These are phyloP conservation scores for Delichon dasypus DNA, from an alignment of 2,797 vertebrate species.

Conservation along the genomic window DNA sequence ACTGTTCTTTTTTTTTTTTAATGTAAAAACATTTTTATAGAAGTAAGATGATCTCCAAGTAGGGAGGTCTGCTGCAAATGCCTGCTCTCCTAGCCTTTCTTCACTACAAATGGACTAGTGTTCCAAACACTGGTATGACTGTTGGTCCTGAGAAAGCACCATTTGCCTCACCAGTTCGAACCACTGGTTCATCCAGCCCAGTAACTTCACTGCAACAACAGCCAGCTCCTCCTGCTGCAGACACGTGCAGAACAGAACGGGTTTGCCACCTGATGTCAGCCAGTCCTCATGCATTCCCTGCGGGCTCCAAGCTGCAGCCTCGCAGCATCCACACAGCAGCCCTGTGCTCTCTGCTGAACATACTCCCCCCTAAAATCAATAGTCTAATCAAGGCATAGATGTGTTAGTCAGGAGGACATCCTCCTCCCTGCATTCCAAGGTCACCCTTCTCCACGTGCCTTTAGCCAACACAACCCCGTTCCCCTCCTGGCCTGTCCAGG, in stretches of 20 bases:
- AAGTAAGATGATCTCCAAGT: background rate
- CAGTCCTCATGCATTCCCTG: rapidly evolving
- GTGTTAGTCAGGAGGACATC: background rate
- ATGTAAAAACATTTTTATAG: background rate
- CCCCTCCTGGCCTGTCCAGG: rapidly evolving
- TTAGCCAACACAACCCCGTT: background rate
- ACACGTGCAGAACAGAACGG: rapidly evolving
- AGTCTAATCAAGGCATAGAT: background rate
- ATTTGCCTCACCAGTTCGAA: background rate
- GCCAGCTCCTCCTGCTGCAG: background rate
- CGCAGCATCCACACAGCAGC: rapidly evolving
- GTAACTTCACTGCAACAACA: background rate
- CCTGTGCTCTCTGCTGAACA: background rate
- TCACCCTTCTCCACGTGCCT: rapidly evolving
- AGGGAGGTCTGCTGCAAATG: background rate
- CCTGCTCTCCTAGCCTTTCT: background rate
- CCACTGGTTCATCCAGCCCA: background rate
- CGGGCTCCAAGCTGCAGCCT: background rate
- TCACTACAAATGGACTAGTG: background rate
- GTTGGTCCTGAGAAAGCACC: background rate
- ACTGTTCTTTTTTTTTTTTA: background rate
- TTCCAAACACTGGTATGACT: background rate
- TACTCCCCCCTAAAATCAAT: background rate
- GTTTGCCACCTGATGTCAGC: background rate
- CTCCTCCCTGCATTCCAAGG: background rate